Percentiles rank a stretch among this genome's conserved stretches.
These are phyloP conservation scores for Caenorhabditis virilis DNA, from an alignment of 2,888 invertebrate species.

Conservation along the genomic window DNA sequence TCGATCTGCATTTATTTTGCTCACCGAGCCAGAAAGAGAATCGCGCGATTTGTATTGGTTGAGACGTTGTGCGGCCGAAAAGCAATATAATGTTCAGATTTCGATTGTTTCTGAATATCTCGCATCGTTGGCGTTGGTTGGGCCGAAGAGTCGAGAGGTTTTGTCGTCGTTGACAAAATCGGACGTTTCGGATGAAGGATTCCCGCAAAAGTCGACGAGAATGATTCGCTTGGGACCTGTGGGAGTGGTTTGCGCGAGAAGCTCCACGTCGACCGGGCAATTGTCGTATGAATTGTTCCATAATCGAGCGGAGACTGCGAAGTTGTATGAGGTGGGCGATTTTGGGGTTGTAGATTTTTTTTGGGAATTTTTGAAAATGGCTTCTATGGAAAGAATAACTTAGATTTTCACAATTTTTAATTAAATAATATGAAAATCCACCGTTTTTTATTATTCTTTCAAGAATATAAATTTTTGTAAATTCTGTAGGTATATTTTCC, in stretches of 20 bases:
- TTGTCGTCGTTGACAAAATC: constrained; percentile 67
- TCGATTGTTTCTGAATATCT: constrained; percentile 57
- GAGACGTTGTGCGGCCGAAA: constrained; percentile 48
- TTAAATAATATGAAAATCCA: too few relatives aligned
- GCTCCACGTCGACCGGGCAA: constrained; percentile 69
- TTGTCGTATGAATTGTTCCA: constrained; percentile 72
- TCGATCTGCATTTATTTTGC: constrained; percentile 68
- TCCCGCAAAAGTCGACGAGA: constrained; percentile 69
- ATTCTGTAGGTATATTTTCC: too few relatives aligned
- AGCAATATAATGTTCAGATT: constrained; percentile 53
- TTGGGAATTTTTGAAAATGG: too few relatives aligned
- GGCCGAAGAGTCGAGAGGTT: constrained; percentile 55
- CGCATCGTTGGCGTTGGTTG: constrained; percentile 59
- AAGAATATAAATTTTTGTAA: too few relatives aligned
- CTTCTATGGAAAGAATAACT: too few relatives aligned
- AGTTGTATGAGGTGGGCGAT: constrained; percentile 67
- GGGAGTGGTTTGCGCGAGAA: constrained; percentile 51
- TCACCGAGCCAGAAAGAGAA: constrained; percentile 71
- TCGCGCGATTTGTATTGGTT: constrained; percentile 71
- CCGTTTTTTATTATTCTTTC: too few relatives aligned
- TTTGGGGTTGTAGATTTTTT: too few relatives aligned
- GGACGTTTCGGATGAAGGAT: constrained; percentile 67
- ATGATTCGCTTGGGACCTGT: constrained; percentile 66
- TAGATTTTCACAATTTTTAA: too few relatives aligned
- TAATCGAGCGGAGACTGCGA: constrained; percentile 63